Conservation (phyloP, 2,888 invertebrate genomes). For the Thymelicus sylvestris region DNA sequence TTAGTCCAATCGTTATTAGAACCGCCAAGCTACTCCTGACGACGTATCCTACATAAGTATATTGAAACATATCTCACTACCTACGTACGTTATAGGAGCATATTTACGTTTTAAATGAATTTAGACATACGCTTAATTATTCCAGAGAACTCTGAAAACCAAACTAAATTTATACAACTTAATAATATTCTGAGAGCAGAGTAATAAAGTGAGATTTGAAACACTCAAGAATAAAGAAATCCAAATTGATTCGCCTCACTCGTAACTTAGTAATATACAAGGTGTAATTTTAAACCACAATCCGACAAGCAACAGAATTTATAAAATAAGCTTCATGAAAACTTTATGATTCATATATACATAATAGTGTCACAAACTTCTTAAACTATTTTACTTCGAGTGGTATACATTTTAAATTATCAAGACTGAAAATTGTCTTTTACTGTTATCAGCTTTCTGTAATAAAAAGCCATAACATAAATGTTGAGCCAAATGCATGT, state of each 20-base stretch:
- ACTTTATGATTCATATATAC: constrained; percentile 69
- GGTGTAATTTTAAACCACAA: constrained; percentile 61
- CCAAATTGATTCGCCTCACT: constrained; percentile 64
- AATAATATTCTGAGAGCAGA: constrained; percentile 60
- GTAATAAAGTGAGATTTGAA: constrained; percentile 54
- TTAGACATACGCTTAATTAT: constrained; percentile 58
- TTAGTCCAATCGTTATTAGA: constrained; percentile 43
- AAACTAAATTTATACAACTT: constrained; percentile 79
- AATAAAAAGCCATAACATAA: constrained; percentile 50
- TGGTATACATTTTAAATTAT: constrained; percentile 42
- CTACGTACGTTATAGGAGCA: constrained; percentile 44
- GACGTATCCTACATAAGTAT: constrained; percentile 14
- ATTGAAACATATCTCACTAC: constrained; percentile 47
- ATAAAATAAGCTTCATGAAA: constrained; percentile 53
- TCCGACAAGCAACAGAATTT: constrained; percentile 57
- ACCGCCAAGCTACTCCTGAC: constrained; percentile 19
- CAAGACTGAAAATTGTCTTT: constrained; percentile 38
- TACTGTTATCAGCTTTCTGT: constrained; percentile 43
- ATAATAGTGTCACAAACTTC: constrained; percentile 48
- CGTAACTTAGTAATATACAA: constrained; percentile 73
- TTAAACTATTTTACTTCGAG: constrained; percentile 42
- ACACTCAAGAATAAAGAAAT: constrained; percentile 71
- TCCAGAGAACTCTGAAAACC: constrained; percentile 66
- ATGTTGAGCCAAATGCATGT: constrained; percentile 41
- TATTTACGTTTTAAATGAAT: constrained; percentile 44